phyloP scores from a whole-genome alignment of 2,888 invertebrate genomes.

The Ptychoptera contaminata region DNA sequence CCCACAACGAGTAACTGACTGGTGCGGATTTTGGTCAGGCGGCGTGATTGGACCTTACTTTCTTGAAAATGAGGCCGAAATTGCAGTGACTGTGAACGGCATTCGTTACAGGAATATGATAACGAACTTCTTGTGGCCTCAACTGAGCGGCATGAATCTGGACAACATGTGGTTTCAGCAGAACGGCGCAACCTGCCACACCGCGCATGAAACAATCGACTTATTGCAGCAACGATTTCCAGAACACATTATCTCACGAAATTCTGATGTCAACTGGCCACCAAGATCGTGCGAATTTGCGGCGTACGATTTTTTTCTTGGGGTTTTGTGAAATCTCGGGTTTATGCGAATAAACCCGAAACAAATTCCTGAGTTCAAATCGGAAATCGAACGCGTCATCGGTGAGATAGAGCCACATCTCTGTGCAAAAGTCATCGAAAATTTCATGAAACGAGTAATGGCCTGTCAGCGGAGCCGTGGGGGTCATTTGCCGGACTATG shows the following conservation, averaged over 20 bases:
- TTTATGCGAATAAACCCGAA: no score
- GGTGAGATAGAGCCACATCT: no score
- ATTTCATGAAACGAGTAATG: no score
- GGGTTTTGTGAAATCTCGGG: no score
- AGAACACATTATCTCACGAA: background rate
- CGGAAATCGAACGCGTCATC: no score
- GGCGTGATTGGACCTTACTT: slow-evolving; percentile 1
- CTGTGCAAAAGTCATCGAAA: no score
- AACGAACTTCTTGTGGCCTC: slow-evolving; percentile 2
- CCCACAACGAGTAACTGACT: slow-evolving; percentile 3
- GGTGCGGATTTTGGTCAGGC: slow-evolving; percentile 4
- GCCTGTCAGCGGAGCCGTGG: no score
- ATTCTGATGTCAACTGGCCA: background rate
- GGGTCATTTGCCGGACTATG: no score
- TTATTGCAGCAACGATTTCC: background rate
- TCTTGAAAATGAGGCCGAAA: slow-evolving; percentile 1
- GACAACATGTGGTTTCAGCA: slow-evolving; percentile 4
- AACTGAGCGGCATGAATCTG: slow-evolving; percentile 1
- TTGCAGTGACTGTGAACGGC: slow-evolving; percentile 1
- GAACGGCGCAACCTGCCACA: slow-evolving; percentile 4
- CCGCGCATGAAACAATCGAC: background rate
- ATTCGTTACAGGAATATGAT: slow-evolving; percentile 1
- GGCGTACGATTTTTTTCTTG: no score
- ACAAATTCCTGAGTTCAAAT: no score
- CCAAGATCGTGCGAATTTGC: slow-evolving; percentile 1